Base-by-base conservation (phyloP, 2,113 vertebrate species). In the Serinus canaria region DNA sequence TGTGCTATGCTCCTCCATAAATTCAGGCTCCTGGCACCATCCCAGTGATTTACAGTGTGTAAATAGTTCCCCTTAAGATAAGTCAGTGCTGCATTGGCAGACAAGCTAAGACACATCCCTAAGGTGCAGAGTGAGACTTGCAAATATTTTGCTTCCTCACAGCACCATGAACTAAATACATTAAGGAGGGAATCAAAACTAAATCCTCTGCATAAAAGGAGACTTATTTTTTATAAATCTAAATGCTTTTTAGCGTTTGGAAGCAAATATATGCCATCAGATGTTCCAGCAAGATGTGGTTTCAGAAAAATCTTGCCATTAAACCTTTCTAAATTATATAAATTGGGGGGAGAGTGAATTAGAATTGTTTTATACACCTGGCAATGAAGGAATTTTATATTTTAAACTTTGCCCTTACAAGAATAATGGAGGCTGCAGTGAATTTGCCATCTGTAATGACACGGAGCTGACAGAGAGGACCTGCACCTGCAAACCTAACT, bases 391-490 rank as follows among this genome's bases (percentile, higher is more conserved):
- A 69, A 69, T 35, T 59, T 35, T 39, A 33, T 33, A 30, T 83
- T 79, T 83, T 56, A 43, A 60, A 49, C 39, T 73, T 95, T 95
- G 20, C 31, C 95, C 25, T 92, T 74, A 41, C 27, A 97, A 99
- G 99, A 98, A 96, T 83, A 99, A 99, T 1, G 99, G 99, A 1
- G 98, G 98, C 64, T 99, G 99, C 89, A 98, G 98, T 90, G 74
- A 86, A 50, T 95, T 92, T 78, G 99, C 99, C 7, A 22, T 39
- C 39, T 99, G 99, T 85, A 98, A 97, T 50, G 98, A 98, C 97
- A 99, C 98, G 0, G 96, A 95, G 30, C 94, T 97, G 9, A 97
- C 96, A 11, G 96, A 97, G 56, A 98, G 98, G 37, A 98, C 91
- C 20, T 99, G 99, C 75, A 98, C 90, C 7, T 99, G 99, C 90